Conservation (phyloP, 2,888 invertebrate species). For the Dinocampus coccinellae region DNA sequence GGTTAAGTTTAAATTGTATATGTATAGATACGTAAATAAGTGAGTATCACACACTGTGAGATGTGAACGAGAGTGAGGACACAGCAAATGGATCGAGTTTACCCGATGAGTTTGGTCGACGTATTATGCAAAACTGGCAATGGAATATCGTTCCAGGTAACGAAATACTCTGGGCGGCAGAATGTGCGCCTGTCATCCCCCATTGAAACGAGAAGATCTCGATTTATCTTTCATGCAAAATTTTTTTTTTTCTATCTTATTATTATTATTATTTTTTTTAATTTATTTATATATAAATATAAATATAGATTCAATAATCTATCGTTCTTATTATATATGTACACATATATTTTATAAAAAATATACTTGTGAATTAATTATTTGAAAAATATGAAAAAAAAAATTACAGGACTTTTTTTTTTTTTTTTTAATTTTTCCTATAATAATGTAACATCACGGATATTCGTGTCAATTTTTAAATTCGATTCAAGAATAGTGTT, state of each 20-base stretch:
- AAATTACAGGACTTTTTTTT: no score
- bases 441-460: no score
- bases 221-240: slow-evolving; percentile 42
- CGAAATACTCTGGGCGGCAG: slow-evolving; percentile 41
- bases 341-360: no score
- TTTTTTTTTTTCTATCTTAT: neutral
- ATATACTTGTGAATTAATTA: no score
- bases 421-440: no score
- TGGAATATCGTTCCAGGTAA: slow-evolving; percentile 40
- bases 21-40: neutral
- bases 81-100: slow-evolving; percentile 16
- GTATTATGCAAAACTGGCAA: slow-evolving; percentile 25
- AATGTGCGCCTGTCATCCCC: slow-evolving; percentile 42
- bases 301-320: neutral
- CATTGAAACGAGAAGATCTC: slow-evolving; percentile 1
- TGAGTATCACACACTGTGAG: neutral
- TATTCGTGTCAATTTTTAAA: no score
- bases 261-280: no score
- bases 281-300: no score
- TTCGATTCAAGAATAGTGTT: no score
- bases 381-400: no score
- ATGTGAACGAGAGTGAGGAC: slow-evolving; percentile 7
- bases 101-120: neutral
- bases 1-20: neutral
- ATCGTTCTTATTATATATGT: no score